A percentile compares a stretch with the other conserved stretches of the same genome.
Conservation (phyloP, 30 jellyfish, hydroid and myxozoan species). For the Haliclystus octoradiatus region DNA sequence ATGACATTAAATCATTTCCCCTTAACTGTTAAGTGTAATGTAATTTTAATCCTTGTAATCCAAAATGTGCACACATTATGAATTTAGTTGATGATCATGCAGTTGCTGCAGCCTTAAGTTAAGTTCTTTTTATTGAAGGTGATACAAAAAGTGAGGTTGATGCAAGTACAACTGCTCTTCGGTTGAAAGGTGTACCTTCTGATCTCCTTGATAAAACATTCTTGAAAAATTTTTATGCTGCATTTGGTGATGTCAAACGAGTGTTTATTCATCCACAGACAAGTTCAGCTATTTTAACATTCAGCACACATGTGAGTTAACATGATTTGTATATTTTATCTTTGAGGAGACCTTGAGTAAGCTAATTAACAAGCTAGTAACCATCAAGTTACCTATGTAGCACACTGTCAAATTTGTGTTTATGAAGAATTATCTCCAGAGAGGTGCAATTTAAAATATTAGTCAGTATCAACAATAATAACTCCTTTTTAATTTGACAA, state of each 20-base stretch:
- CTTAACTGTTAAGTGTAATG: too few species aligned
- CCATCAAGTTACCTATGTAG: neutral
- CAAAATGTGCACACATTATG: too few species aligned
- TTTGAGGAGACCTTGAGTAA: neutral
- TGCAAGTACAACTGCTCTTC: too few species aligned
- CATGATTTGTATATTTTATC: neutral
- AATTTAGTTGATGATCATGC: too few species aligned
- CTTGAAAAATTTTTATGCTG: slow-evolving; percentile 5
- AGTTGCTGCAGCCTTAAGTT: too few species aligned
- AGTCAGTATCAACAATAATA: too few species aligned
- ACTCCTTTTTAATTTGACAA: too few species aligned
- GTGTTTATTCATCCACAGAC: slow-evolving; percentile 16
- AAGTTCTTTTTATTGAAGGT: too few species aligned
- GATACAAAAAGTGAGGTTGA: too few species aligned
- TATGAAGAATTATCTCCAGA: neutral
- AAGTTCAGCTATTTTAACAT: slow-evolving; percentile 40
- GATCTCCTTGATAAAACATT: slow-evolving; percentile 27
- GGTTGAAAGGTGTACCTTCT: slow-evolving; percentile 26
- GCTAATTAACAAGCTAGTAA: neutral
- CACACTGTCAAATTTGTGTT: neutral
- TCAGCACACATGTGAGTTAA: slow-evolving; percentile 31
- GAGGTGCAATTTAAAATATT: too few species aligned
- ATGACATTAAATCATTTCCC: too few species aligned
- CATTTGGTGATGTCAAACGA: slow-evolving; percentile 47
- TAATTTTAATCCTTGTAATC: too few species aligned